Base-by-base conservation (phyloP, 2,888 invertebrate species). In the Polyploca ridens region DNA sequence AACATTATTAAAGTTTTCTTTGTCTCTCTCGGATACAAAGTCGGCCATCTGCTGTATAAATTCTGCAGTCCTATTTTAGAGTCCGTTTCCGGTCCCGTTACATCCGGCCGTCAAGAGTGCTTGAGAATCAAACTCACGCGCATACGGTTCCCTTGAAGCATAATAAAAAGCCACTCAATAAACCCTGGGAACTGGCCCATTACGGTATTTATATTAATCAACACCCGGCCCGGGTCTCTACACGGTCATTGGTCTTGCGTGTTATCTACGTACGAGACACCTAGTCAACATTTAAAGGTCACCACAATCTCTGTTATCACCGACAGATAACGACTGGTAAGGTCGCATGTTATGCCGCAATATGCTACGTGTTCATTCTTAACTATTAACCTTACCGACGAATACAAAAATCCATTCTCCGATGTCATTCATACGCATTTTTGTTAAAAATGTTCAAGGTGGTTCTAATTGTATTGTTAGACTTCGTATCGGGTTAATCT, bases 401-500 rank as follows among this genome's bases (percentile, higher is more conserved):
- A 63, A 62, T 61, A 68, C 63, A 72, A 71, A 71, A 72, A 75
- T 76, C 67, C 68, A 71, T 71, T 69, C 72, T 69, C 76, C 41
- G 41, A 41, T 41, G 41, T 74, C 76, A 78, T 85, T 82, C 78
- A 82, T 81, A 72, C 78, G 75, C 66, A 74, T 73, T 70, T 73
- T 77, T 64, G 61, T 74, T 27, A 1, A 76, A 86, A 89, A 88
- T 81, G 74, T 67, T 84, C 90, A 93, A 93, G 93, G 91, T 92
- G 92, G 19, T 54, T 54, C 54, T 76, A 78, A 82, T 84, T 84
- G 83, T 84, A 90, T 90, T 88, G 85, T 88, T 74, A 74, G 73
- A 78, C 67, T 76, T 82, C 84, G 85, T 88, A 90, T 91, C 93
- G 91, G 93, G 92, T 93, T 93, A 92, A 94, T 93, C 91, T 92